These are phyloP conservation scores for Agonopterix heracliana DNA, from an alignment of 2,888 invertebrate genomes.

Conservation along the genomic window DNA sequence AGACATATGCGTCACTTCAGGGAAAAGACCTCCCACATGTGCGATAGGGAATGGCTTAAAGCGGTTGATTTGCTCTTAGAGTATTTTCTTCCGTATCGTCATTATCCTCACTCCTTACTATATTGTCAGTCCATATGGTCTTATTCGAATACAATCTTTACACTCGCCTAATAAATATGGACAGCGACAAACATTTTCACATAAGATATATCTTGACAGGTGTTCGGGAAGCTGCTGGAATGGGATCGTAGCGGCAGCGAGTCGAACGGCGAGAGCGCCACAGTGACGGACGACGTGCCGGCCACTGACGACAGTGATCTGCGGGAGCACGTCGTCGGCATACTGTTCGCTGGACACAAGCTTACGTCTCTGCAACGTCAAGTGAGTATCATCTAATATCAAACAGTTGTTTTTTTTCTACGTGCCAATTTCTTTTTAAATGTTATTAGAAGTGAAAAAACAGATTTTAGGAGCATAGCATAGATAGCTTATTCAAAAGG, in stretches of 20 bases:
- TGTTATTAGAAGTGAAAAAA: too few relatives aligned
- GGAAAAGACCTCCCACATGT: too few relatives aligned
- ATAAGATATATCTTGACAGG: conserved; percentile 58
- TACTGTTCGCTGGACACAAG: conserved; percentile 95
- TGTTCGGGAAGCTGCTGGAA: conserved; percentile 92
- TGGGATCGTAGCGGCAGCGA: conserved; percentile 71
- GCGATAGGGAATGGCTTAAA: too few relatives aligned
- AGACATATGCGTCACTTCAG: too few relatives aligned
- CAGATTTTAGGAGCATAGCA: too few relatives aligned
- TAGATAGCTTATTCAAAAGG: too few relatives aligned
- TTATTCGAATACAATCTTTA: background rate
- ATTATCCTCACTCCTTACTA: too few relatives aligned
- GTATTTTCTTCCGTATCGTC: too few relatives aligned
- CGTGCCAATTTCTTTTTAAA: too few relatives aligned
- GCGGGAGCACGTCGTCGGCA: conserved; percentile 97
- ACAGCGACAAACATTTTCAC: background rate
- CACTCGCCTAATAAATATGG: background rate
- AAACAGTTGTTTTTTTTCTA: too few relatives aligned
- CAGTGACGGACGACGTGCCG: conserved; percentile 33
- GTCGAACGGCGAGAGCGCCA: conserved; percentile 75
- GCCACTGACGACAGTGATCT: conserved; percentile 78
- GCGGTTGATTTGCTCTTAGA: too few relatives aligned
- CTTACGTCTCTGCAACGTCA: conserved; percentile 95
- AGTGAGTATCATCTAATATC: conserved; percentile 54
- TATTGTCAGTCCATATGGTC: too few relatives aligned